phyloP scores from a whole-genome alignment of 2,797 vertebrate genomes.

The Muscicapa comitata region DNA sequence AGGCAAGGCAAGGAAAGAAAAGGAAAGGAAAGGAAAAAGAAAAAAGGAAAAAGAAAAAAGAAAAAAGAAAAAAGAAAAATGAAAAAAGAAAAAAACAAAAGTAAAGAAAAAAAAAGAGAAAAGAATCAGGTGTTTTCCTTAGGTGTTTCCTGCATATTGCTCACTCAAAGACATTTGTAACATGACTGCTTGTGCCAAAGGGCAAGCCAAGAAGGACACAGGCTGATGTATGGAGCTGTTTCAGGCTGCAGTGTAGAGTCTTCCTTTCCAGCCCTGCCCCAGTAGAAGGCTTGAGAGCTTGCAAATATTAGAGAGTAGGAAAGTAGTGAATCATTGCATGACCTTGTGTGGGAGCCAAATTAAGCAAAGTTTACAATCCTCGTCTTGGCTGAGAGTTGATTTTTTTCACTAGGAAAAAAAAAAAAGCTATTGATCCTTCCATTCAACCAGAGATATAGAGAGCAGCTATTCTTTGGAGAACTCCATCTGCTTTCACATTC shows the following conservation, averaged over 20 bases:
- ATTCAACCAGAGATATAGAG: not conserved
- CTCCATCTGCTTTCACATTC: not conserved
- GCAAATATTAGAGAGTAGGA: not conserved
- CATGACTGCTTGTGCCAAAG: not conserved
- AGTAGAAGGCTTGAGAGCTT: not conserved
- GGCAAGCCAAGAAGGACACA: not conserved
- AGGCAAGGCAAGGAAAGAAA: rapidly evolving
- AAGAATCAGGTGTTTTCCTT: not conserved
- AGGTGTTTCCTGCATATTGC: not conserved
- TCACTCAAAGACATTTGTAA: not conserved
- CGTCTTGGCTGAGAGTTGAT: not conserved
- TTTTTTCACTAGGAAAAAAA: not conserved
- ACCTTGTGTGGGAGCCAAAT: not conserved
- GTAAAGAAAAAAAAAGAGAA: rapidly evolving
- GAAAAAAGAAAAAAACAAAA: no score
- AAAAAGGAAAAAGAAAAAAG: no score
- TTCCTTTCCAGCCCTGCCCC: not conserved
- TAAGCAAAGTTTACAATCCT: not conserved
- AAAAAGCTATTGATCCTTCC: not conserved
- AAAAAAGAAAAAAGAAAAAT: rapidly evolving
- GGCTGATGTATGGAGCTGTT: not conserved
- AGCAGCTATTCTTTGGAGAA: not conserved
- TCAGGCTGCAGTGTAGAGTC: not conserved
- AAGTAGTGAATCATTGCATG: not conserved
- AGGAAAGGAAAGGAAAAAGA: no score